Evolutionary conservation across 2,113 vertebrate genomes (phyloP).

Genomic region (Lagopus muta): DNA sequence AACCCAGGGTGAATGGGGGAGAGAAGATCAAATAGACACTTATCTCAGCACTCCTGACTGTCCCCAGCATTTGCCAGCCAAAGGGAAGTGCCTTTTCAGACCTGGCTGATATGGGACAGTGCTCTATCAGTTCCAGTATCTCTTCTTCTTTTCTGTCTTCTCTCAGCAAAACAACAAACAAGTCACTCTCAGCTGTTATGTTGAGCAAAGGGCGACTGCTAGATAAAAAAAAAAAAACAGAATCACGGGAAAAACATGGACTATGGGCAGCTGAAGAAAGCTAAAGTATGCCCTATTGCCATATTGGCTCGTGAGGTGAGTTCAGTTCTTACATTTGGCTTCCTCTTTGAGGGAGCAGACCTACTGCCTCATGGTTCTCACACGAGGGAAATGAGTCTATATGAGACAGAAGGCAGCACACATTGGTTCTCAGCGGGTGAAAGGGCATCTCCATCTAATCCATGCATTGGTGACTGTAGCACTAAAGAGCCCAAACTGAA

Average conservation of each 20-base stretch:
- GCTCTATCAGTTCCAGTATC: neutral
- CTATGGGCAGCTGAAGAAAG: neutral
- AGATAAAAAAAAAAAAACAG: neutral
- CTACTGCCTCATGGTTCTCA: neutral
- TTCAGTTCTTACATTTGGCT: neutral
- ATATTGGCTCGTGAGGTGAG: neutral
- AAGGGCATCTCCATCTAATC: neutral
- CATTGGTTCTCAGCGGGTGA: neutral
- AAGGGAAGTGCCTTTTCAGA: slow-evolving; percentile 42
- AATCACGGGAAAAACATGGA: neutral
- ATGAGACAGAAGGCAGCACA: neutral
- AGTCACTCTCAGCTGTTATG: neutral
- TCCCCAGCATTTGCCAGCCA: slow-evolving; percentile 43
- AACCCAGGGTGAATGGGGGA: slow-evolving; percentile 30
- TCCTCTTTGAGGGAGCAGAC: neutral
- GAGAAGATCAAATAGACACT: slow-evolving; percentile 63
- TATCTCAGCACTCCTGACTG: slow-evolving; percentile 41
- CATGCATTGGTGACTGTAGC: neutral
- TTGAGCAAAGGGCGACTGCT: accelerated
- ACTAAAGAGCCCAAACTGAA: neutral
- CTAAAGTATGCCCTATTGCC: neutral
- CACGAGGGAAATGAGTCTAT: neutral
- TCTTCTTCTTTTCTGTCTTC: slow-evolving; percentile 45
- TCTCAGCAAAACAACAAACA: slow-evolving; percentile 24
- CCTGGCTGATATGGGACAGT: neutral